These are phyloP conservation scores for Epicauta chinensis DNA, from an alignment of 1,140 invertebrate species.

Conservation along the genomic window DNA sequence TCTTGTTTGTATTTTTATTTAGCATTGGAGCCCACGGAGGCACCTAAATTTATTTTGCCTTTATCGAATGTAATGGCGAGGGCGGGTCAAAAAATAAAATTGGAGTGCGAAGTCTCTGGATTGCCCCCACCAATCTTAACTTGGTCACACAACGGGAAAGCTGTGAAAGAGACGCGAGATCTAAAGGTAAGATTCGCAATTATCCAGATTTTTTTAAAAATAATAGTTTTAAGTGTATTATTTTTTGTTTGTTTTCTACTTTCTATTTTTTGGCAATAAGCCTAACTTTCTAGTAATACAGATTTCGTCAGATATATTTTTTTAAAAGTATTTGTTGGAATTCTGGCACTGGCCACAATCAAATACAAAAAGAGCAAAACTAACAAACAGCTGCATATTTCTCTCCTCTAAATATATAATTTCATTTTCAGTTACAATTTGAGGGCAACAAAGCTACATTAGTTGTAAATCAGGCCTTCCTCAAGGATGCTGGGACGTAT, in stretches of 20 bases:
- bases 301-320: background rate
- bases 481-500: constrained; percentile 66
- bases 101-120: constrained; percentile 61
- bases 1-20: no score
- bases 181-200: constrained; percentile 44
- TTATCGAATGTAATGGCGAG: constrained; percentile 57
- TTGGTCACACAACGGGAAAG: constrained; percentile 65
- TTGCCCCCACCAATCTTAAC: constrained; percentile 50
- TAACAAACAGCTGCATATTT: constrained; percentile 2
- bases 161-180: constrained; percentile 49
- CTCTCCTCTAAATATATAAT: constrained; percentile 32
- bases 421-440: constrained; percentile 50
- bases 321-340: no score
- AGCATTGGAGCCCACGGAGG: constrained; percentile 48
- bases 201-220: no score
- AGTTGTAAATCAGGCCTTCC: constrained; percentile 60
- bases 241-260: background rate
- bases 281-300: background rate
- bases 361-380: constrained; percentile 7
- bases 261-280: background rate
- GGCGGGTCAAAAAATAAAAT: constrained; percentile 58
- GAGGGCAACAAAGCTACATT: constrained; percentile 57
- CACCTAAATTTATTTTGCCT: constrained; percentile 49
- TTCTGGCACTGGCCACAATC: constrained; percentile 3
- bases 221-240: no score